phyloP scores from a whole-genome alignment of 2,888 invertebrate species.

The Prostheceraeus crozeri region DNA sequence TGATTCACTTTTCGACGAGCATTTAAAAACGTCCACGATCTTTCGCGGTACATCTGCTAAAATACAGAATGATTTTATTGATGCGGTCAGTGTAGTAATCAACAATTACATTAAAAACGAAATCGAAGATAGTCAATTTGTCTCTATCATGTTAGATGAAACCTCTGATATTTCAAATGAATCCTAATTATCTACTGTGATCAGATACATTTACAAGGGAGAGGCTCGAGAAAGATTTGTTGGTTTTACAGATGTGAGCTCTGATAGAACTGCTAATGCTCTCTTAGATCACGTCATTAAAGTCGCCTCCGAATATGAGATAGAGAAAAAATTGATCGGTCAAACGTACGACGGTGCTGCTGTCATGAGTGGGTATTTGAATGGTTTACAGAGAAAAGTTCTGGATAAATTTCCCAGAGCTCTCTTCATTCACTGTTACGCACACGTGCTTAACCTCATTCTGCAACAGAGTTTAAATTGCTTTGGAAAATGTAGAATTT shows the following conservation, averaged over 20 bases:
- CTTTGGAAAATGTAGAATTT: too few relatives aligned
- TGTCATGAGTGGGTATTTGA: too few relatives aligned
- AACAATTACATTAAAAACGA: not conserved
- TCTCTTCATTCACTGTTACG: too few relatives aligned
- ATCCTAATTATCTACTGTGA: conserved; percentile 46
- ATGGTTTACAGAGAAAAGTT: too few relatives aligned
- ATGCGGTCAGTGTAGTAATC: not conserved
- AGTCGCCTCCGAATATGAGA: too few relatives aligned
- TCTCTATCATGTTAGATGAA: conserved; percentile 40
- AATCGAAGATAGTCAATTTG: not conserved
- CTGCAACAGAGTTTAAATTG: too few relatives aligned
- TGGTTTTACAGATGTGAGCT: conserved; percentile 46
- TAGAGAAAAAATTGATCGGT: too few relatives aligned
- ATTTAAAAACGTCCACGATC: not conserved
- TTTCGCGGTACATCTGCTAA: not conserved
- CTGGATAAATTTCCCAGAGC: too few relatives aligned
- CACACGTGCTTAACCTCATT: too few relatives aligned
- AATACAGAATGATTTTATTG: conserved; percentile 1
- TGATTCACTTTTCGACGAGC: not conserved
- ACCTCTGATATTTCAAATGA: conserved; percentile 44
- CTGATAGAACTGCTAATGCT: conserved; percentile 43
- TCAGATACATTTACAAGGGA: conserved; percentile 44
- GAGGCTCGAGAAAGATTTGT: conserved; percentile 44
- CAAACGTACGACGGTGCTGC: too few relatives aligned
- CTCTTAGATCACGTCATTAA: too few relatives aligned